Evolutionary conservation across 2,888 invertebrate genomes (phyloP).

Genomic region (Eristalis arbustorum): DNA sequence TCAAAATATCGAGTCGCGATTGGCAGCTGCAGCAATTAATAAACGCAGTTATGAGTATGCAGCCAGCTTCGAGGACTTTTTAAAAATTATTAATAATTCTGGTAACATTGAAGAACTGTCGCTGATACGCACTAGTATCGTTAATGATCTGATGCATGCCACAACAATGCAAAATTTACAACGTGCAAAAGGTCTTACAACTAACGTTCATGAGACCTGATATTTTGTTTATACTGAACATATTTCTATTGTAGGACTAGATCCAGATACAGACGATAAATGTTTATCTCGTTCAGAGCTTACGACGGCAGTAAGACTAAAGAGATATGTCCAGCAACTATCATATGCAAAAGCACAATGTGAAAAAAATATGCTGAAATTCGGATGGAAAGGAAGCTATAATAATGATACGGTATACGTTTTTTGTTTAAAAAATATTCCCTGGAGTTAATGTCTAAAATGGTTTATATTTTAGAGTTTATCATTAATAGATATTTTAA

Average conservation of each 20-base stretch:
- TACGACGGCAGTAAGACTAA: constrained; percentile 89
- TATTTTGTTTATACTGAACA: not conserved
- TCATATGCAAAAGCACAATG: constrained; percentile 90
- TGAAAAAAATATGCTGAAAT: constrained; percentile 86
- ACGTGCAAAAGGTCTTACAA: constrained; percentile 86
- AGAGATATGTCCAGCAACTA: constrained; percentile 90
- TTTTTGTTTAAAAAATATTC: not conserved
- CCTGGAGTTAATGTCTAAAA: constrained; percentile 11
- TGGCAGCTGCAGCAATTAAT: constrained; percentile 89
- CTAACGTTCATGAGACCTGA: not conserved
- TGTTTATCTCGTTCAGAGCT: constrained; percentile 87
- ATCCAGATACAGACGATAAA: constrained; percentile 80
- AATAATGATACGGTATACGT: constrained; percentile 79
- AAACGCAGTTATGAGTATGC: constrained; percentile 92
- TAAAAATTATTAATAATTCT: constrained; percentile 90
- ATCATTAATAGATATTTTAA: constrained; percentile 87
- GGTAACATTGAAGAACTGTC: constrained; percentile 91
- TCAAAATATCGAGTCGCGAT: constrained; percentile 90
- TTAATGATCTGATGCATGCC: constrained; percentile 96
- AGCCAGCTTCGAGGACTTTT: constrained; percentile 93
- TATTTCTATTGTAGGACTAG: constrained; percentile 72
- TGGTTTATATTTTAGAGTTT: constrained; percentile 82
- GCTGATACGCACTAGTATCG: constrained; percentile 91
- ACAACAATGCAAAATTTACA: constrained; percentile 94
- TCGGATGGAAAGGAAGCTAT: constrained; percentile 89